Evolutionary conservation across 2,113 vertebrate species (phyloP).

Genomic region (Crotophaga sulcirostris): DNA sequence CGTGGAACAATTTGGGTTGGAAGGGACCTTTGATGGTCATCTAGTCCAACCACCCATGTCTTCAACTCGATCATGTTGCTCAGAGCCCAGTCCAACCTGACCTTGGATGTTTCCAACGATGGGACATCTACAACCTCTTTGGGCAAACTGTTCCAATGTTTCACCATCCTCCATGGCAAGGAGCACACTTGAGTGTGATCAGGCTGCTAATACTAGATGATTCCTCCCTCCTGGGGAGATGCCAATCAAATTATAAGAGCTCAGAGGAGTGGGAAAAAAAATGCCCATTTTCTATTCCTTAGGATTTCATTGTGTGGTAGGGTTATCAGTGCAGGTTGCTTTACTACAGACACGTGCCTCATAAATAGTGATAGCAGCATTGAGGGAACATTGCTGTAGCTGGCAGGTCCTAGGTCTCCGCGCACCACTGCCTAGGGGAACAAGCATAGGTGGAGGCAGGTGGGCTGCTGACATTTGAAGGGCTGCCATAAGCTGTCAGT

Average conservation of each 20-base stretch:
- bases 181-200: background rate
- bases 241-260: background rate
- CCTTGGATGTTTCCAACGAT: background rate
- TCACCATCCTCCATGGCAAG: background rate
- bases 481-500: background rate
- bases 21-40: background rate
- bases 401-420: background rate
- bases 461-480: background rate
- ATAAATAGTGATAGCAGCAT: background rate
- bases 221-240: background rate
- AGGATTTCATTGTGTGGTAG: background rate
- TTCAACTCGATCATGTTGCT: background rate
- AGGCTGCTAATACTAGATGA: background rate
- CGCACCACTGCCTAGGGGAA: background rate
- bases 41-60: background rate
- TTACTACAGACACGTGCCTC: background rate
- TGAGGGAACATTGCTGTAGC: background rate
- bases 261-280: background rate
- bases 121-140: background rate
- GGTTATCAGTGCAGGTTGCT: background rate
- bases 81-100: background rate
- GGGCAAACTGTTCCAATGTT: background rate
- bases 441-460: background rate
- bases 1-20: background rate
- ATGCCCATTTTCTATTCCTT: background rate